Evolutionary conservation across 1,140 invertebrate species (phyloP).

Genomic region (Leptinotarsa defecta): DNA sequence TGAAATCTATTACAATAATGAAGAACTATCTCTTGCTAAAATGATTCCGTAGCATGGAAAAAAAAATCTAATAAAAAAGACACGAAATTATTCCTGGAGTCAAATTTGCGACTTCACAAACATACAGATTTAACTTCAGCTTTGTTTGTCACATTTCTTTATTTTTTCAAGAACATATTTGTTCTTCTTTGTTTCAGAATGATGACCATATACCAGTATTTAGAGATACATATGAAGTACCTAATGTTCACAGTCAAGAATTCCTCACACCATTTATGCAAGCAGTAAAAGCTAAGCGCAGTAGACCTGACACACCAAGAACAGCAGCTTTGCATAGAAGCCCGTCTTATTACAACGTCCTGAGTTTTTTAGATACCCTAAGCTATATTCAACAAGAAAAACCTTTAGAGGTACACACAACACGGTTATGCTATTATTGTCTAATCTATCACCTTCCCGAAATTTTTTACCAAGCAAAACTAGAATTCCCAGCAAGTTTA

Average conservation of each 20-base stretch:
- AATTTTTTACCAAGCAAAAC: constrained; percentile 8
- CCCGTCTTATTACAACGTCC: constrained; percentile 37
- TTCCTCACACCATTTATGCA: constrained; percentile 38
- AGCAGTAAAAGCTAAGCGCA: constrained; percentile 31
- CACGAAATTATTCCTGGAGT: background rate
- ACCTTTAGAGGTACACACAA: constrained; percentile 31
- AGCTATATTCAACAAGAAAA: constrained; percentile 30
- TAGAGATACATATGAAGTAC: background rate
- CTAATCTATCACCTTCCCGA: background rate
- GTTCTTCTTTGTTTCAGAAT: constrained; percentile 16
- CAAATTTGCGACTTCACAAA: background rate
- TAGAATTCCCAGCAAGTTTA: background rate
- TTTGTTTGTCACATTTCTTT: background rate
- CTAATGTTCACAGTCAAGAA: constrained; percentile 16
- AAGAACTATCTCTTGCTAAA: too few relatives aligned
- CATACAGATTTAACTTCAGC: background rate
- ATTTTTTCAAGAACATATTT: background rate
- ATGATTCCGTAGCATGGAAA: too few relatives aligned
- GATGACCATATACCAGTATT: constrained; percentile 32
- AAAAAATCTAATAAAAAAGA: background rate
- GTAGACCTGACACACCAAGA: constrained; percentile 12
- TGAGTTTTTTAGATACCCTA: constrained; percentile 35
- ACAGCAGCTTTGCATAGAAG: constrained; percentile 22
- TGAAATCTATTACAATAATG: too few relatives aligned
- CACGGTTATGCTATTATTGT: constrained; percentile 17